Evolutionary conservation across 2,113 vertebrate species (phyloP), one percentile per base, ranked within the genome.

Genomic region (Caracal caracal): DNA sequence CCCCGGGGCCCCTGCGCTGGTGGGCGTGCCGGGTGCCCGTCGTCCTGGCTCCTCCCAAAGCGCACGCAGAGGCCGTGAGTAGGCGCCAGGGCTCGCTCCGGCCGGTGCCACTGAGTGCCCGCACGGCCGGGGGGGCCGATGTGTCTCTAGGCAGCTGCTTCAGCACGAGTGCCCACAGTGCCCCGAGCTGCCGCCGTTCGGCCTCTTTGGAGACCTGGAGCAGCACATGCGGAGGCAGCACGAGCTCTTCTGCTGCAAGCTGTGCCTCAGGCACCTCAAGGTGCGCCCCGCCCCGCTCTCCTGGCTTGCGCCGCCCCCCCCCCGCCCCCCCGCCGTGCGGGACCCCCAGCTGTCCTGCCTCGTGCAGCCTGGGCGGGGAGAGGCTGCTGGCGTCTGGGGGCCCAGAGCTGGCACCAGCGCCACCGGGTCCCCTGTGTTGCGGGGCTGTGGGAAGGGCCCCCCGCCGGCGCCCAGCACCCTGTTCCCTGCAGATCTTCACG

Each of bases 221-320:
- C 99, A 99, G 80, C 99, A 99, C 97, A 99, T 99, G 99, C 99
- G 99, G 97, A 99, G 99, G 97, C 99, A 99, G 95, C 99, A 99
- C 0, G 99, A 99, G 85, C 99, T 99, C 65, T 99, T 99, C 98
- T 99, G 99, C 97, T 99, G 99, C 96, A 99, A 99, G 78, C 99
- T 99, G 73, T 99, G 99, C 95, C 98, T 99, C 56, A 99, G 99
- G 91, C 99, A 99, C 97, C 98, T 99, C 5, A 99, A 99, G 99
- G 99, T 99, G 98, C 83, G 96, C 47, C 30, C 26, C 59, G 1
- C 16, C 11, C 76, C 56, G 78, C 51, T 56, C 35, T 26, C 49
- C 49, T 16, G 35, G 22, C 30, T 83, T 40, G 47, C 15, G 19
- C 6, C 43, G 0, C 43, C 43, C 43, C 43, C 43, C 43, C 7